A percentile compares a stretch with the other conserved stretches of the same genome.
Evolutionary conservation across 2,888 invertebrate species (phyloP).

Genomic region (Conomelus anceps): DNA sequence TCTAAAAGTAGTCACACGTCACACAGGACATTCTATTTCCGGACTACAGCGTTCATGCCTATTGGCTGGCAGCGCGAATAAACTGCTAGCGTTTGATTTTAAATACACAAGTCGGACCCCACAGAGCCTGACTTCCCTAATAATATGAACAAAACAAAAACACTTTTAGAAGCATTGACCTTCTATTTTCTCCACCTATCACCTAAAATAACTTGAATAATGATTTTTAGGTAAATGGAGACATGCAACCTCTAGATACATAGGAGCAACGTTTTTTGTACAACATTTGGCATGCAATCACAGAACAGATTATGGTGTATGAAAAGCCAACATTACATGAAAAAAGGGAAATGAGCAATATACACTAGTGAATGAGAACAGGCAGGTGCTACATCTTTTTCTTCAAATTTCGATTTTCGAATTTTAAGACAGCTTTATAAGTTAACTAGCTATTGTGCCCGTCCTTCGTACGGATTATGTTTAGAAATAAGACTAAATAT

Average conservation of each 20-base stretch:
- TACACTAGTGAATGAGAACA: too few relatives aligned
- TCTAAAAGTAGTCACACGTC: background rate
- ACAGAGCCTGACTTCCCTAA: background rate
- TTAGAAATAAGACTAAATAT: too few relatives aligned
- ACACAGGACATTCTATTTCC: background rate
- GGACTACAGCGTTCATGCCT: background rate
- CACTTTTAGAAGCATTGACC: background rate
- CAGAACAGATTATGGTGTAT: too few relatives aligned
- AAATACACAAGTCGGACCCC: background rate
- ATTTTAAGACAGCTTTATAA: too few relatives aligned
- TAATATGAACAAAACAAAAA: background rate
- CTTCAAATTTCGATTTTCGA: too few relatives aligned
- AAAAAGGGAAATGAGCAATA: too few relatives aligned
- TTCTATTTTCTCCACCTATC: background rate
- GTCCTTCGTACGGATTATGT: too few relatives aligned
- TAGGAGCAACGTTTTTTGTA: background rate
- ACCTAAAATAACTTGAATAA: background rate
- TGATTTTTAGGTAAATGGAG: background rate
- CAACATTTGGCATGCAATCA: too few relatives aligned
- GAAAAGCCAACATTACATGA: too few relatives aligned
- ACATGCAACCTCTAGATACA: too few relatives aligned
- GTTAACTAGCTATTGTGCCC: too few relatives aligned
- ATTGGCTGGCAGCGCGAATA: background rate
- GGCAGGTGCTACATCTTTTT: too few relatives aligned
- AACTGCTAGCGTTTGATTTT: background rate